Percentiles rank a stretch among this genome's conserved stretches.
Evolutionary conservation across 2,797 vertebrate species (phyloP).

Genomic region (Lepilemur ruficaudatus): DNA sequence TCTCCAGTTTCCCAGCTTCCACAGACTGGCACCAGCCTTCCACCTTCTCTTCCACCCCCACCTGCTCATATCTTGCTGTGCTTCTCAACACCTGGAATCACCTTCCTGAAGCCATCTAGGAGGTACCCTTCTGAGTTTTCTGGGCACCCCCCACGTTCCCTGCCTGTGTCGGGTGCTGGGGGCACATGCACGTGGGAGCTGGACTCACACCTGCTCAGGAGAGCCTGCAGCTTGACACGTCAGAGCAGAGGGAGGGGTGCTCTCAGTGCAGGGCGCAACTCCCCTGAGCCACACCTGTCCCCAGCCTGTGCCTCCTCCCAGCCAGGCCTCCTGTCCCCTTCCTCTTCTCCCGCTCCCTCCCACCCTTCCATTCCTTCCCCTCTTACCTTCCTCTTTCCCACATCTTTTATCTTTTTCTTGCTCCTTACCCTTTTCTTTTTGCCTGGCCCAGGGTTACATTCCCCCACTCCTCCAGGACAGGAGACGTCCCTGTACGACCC

Average conservation of each 20-base stretch:
- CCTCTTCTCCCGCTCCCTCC: accelerated
- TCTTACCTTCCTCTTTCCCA: neutral
- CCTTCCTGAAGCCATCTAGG: neutral
- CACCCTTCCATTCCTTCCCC: neutral
- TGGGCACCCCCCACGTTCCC: neutral
- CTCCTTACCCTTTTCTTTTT: neutral
- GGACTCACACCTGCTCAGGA: neutral
- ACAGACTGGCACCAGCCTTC: neutral
- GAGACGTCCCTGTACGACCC: neutral
- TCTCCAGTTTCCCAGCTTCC: neutral
- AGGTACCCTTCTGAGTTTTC: neutral
- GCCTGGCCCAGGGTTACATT: neutral
- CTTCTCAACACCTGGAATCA: accelerated
- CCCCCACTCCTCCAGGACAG: neutral
- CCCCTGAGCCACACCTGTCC: accelerated
- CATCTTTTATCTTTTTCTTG: neutral
- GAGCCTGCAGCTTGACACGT: neutral
- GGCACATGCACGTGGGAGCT: neutral
- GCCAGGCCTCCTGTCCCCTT: neutral
- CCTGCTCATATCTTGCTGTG: neutral
- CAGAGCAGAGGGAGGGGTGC: too few relatives aligned
- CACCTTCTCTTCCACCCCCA: accelerated
- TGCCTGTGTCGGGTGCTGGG: neutral
- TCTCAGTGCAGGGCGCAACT: too few relatives aligned
- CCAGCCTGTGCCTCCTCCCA: accelerated